phyloP scores from a whole-genome alignment of 2,113 vertebrate genomes.

The Phylloscopus whistleri region DNA sequence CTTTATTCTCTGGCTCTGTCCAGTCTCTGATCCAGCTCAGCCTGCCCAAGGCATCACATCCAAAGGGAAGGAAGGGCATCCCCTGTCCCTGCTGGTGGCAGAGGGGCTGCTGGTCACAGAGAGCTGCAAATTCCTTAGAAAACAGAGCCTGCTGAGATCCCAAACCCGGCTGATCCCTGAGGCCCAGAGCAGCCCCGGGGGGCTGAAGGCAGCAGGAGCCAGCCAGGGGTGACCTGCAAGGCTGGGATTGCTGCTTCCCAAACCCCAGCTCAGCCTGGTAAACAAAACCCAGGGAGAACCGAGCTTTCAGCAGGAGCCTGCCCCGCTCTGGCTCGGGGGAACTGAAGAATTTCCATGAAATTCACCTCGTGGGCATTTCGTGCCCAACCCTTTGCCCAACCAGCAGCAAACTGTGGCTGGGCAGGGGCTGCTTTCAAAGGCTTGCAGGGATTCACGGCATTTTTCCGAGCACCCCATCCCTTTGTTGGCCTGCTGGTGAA shows the following conservation, averaged over 20 bases:
- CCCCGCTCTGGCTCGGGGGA: not conserved
- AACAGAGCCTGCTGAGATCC: not conserved
- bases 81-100: not conserved
- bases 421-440: slow-evolving; percentile 28
- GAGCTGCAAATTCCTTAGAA: not conserved
- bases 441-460: not conserved
- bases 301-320: not conserved
- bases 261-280: not conserved
- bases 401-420: not conserved
- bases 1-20: too few relatives aligned
- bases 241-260: not conserved
- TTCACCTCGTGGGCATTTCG: slow-evolving; percentile 20
- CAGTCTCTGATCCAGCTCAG: not conserved
- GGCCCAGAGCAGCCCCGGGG: not conserved
- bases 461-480: not conserved
- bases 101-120: fast-evolving
- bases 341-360: slow-evolving; percentile 35
- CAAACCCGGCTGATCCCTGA: not conserved
- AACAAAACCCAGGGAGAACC: not conserved
- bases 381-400: slow-evolving; percentile 14
- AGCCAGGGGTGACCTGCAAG: not conserved
- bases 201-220: not conserved
- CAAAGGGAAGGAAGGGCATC: not conserved
- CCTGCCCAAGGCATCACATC: not conserved
- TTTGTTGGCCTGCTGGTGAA: slow-evolving; percentile 14